These are phyloP conservation scores for Notothenia coriiceps DNA, from an alignment of 2,113 vertebrate genomes.

Conservation along the genomic window DNA sequence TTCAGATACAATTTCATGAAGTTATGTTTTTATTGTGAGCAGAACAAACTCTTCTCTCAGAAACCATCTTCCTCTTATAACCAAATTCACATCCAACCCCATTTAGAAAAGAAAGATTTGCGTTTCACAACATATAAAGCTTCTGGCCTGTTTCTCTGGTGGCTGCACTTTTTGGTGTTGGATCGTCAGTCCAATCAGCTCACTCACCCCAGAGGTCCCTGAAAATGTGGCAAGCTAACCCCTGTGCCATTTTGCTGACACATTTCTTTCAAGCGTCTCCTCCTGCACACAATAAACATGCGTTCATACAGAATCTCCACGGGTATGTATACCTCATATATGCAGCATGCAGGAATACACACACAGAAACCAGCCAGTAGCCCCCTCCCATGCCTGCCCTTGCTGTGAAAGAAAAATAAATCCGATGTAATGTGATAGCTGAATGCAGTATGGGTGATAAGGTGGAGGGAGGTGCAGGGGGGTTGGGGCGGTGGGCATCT, in stretches of 20 bases:
- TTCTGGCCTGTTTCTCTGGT: neutral
- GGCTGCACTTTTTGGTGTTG: constrained; percentile 52
- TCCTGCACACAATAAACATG: constrained; percentile 29
- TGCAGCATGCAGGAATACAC: constrained; percentile 36
- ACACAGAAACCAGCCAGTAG: constrained; percentile 27
- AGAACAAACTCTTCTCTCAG: neutral
- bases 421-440: constrained; percentile 80
- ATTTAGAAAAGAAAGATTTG: neutral
- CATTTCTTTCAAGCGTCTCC: constrained; percentile 31
- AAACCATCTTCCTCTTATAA: neutral
- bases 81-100: neutral
- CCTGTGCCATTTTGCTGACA: constrained; percentile 26
- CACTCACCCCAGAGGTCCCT: constrained; percentile 40
- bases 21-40: neutral
- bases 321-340: constrained; percentile 33
- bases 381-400: constrained; percentile 37
- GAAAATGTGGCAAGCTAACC: constrained; percentile 56
- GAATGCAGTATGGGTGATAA: constrained; percentile 76
- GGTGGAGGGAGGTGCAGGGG: constrained; percentile 55
- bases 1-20: neutral
- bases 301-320: constrained; percentile 15
- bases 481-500: constrained; percentile 39
- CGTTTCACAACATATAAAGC: neutral
- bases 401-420: constrained; percentile 74
- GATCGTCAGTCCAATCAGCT: constrained; percentile 77